These are phyloP conservation scores for Apotomis capreana DNA, from an alignment of 2,888 invertebrate species.

Conservation along the genomic window DNA sequence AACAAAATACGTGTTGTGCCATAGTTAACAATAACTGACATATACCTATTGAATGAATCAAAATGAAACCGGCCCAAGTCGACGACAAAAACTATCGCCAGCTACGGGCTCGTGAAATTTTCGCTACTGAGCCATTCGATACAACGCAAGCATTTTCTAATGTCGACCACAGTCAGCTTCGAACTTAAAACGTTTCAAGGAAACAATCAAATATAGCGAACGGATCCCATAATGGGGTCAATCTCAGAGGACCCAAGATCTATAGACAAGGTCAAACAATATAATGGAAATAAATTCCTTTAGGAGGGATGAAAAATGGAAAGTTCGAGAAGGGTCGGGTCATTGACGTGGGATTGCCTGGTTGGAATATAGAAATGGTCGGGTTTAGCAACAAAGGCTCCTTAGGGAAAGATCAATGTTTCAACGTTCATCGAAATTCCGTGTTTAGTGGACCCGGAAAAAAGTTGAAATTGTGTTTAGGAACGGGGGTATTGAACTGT, in stretches of 20 bases:
- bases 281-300: constrained; percentile 41
- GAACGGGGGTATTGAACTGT: neutral
- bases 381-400: constrained; percentile 36
- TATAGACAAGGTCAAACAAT: constrained; percentile 37
- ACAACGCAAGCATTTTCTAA: neutral
- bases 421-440: constrained; percentile 9
- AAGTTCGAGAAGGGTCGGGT: constrained; percentile 35
- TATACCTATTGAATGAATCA: too few species aligned
- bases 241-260: constrained; percentile 36
- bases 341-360: constrained; percentile 30
- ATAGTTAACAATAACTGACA: too few species aligned
- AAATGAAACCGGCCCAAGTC: too few species aligned
- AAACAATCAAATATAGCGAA: constrained; percentile 27
- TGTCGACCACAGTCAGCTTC: neutral
- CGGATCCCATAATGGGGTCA: constrained; percentile 24
- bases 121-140: too few species aligned
- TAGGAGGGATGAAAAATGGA: constrained; percentile 39
- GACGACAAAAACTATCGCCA: too few species aligned
- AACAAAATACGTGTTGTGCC: too few species aligned
- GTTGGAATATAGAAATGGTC: constrained; percentile 31
- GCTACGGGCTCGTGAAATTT: too few species aligned
- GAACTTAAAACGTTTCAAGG: constrained; percentile 18
- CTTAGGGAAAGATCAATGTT: constrained; percentile 24
- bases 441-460: neutral
- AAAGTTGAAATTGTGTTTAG: neutral